Conservation (phyloP, 2,113 vertebrate species). For the Neogale vison region DNA sequence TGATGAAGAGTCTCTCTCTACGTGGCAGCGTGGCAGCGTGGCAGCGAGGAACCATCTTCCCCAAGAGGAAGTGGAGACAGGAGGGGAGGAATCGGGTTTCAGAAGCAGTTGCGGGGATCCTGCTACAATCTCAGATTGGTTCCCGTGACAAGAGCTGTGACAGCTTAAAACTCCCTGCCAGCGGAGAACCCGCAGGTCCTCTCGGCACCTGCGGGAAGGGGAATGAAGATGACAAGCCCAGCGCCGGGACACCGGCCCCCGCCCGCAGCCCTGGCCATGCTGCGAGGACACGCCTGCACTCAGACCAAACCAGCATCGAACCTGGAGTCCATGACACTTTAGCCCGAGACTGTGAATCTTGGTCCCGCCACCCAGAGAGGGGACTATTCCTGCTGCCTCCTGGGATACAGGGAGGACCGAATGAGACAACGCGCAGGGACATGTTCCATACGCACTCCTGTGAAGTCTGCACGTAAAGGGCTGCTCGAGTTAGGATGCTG, state of each 20-base stretch:
- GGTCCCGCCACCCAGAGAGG: not conserved
- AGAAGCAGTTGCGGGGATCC: not conserved
- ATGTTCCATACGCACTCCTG: fast-evolving
- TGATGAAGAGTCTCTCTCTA: not conserved
- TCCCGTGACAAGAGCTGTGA: not conserved
- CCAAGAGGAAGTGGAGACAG: not conserved
- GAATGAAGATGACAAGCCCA: not conserved
- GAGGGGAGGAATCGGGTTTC: not conserved
- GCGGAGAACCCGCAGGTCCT: not conserved
- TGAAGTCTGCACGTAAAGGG: not conserved
- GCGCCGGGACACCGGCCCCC: fast-evolving
- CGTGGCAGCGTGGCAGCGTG: not conserved
- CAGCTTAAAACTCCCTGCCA: not conserved
- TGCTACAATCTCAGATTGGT: not conserved
- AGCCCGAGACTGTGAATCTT: fast-evolving
- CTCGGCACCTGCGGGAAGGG: not conserved
- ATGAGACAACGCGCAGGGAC: fast-evolving
- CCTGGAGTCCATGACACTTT: not conserved
- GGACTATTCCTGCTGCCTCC: not conserved
- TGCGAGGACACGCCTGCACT: fast-evolving
- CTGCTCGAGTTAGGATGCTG: not conserved
- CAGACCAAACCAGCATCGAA: not conserved
- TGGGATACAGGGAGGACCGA: not conserved
- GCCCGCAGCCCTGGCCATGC: fast-evolving
- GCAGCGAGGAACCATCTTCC: not conserved